Base-by-base conservation (phyloP, 2,113 vertebrate species). In the Brachyhypopomus gauderio region DNA sequence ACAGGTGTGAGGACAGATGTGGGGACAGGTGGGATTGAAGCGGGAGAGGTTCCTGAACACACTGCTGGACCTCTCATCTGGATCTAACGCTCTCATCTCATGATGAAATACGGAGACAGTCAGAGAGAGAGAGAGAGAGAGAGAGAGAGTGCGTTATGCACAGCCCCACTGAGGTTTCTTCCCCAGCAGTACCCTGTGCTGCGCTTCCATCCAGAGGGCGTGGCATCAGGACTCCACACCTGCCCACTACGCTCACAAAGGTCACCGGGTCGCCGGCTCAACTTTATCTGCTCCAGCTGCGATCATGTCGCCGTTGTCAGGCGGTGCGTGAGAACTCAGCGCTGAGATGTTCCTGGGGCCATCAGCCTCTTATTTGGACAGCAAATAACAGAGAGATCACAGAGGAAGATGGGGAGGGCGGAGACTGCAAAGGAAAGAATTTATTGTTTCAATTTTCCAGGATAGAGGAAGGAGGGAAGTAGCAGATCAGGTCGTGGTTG, bases 361-460 rank as follows among this genome's bases (percentile, higher is more conserved):
- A 56, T 58, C 60, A 77, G 20, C 14, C 52, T 79, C 64, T 62
- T 62, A 84, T 85, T 84, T 80, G 41, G 55, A 77, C 78, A 84
- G 67, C 70, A 87, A 79, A 88, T 64, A 72, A n/a, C 63, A 82
- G 79, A 64, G n/a, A 55, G 60, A 63, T 52, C 45, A 14, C 45
- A 1, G 1, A 22, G 25, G 74, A 52, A 77, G 52, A 75, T 0
- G 36, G 27, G 63, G 77, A 17, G 82, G 55, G 82, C 8, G 0
- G 3, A 66, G 36, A 58, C 84, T 14, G 25, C 25, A 36, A 62
- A 74, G 64, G 58, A 76, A 59, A 62, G 73, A 83, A 83, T 91
- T 92, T 92, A 93, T 91, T 80, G 89, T 89, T 93, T 92, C 90
- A 92, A 93, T 93, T 93, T 93, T 90, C 88, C 85, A 71, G 75